Conservation (phyloP, 2,888 invertebrate genomes). For the Cactoblastis cactorum region DNA sequence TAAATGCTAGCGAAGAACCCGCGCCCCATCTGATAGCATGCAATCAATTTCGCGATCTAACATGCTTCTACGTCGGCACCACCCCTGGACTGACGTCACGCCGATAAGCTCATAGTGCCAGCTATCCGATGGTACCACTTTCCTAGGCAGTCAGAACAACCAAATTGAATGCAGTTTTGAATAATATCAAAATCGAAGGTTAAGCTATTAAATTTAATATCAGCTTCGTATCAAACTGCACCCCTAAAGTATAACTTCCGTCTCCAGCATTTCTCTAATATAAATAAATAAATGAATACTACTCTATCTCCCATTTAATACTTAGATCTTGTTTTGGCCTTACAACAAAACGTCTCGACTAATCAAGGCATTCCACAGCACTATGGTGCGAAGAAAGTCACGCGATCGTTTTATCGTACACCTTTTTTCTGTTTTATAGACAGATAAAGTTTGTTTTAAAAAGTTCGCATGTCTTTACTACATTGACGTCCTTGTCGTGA, state of each 20-base stretch:
- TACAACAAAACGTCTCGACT: slow-evolving; percentile 43
- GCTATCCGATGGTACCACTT: slow-evolving; percentile 65
- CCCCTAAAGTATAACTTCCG: background rate
- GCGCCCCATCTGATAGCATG: slow-evolving; percentile 77
- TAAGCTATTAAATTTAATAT: background rate
- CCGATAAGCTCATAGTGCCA: slow-evolving; percentile 70
- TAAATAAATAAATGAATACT: background rate
- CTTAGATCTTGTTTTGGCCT: slow-evolving; percentile 31
- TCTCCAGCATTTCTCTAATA: background rate
- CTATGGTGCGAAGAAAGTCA: slow-evolving; percentile 60
- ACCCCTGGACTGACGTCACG: slow-evolving; percentile 73
- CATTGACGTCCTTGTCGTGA: slow-evolving; percentile 67
- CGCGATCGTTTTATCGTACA: slow-evolving; percentile 76
- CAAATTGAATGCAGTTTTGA: slow-evolving; percentile 31
- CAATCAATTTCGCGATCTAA: slow-evolving; percentile 79
- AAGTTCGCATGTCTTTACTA: slow-evolving; percentile 71
- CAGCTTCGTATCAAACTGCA: background rate
- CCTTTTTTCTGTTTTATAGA: slow-evolving; percentile 73
- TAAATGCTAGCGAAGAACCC: slow-evolving; percentile 77
- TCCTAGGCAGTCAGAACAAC: slow-evolving; percentile 37
- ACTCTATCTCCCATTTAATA: slow-evolving; percentile 17
- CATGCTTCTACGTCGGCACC: slow-evolving; percentile 74
- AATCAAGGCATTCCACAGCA: slow-evolving; percentile 69
- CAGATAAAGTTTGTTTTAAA: slow-evolving; percentile 73
- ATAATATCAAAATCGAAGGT: slow-evolving; percentile 6